These are phyloP conservation scores for Eptatretus burgeri DNA, from an alignment of 2,113 vertebrate genomes.

Conservation along the genomic window DNA sequence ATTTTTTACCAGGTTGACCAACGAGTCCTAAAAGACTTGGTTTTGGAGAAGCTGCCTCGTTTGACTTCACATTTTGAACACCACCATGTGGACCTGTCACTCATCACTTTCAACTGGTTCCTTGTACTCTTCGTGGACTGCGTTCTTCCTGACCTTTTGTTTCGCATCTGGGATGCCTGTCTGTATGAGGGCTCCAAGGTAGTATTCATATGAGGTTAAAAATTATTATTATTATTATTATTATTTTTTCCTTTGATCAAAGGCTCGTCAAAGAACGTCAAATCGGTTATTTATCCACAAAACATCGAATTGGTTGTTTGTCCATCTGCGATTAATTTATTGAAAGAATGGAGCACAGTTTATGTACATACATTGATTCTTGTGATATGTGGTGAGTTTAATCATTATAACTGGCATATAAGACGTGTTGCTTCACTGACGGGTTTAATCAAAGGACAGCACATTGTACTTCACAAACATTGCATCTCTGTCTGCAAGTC, in stretches of 20 bases:
- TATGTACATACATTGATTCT: not conserved
- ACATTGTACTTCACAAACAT: no score
- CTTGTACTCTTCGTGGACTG: conserved; percentile 91
- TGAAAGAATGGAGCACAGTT: not conserved
- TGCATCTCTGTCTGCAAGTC: no score
- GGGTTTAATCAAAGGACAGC: no score
- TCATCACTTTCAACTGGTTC: conserved; percentile 99
- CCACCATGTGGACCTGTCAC: conserved; percentile 62
- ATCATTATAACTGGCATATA: no score
- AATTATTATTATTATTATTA: no score
- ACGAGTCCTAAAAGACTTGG: conserved; percentile 73
- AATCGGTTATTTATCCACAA: not conserved
- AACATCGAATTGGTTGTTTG: not conserved
- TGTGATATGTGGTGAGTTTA: not conserved
- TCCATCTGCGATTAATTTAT: not conserved
- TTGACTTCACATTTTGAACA: conserved; percentile 62
- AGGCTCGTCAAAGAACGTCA: no score
- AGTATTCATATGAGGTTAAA: conserved; percentile 7
- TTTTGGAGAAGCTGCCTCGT: conserved; percentile 70
- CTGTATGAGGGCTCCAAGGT: conserved; percentile 93
- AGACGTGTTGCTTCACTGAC: no score
- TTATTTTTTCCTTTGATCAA: no score
- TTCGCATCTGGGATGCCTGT: conserved; percentile 91
- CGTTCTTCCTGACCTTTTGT: conserved; percentile 68
- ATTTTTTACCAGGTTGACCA: conserved; percentile 48